Evolutionary conservation across 2,888 invertebrate species (phyloP).

Genomic region (Podotricha telesiphe): DNA sequence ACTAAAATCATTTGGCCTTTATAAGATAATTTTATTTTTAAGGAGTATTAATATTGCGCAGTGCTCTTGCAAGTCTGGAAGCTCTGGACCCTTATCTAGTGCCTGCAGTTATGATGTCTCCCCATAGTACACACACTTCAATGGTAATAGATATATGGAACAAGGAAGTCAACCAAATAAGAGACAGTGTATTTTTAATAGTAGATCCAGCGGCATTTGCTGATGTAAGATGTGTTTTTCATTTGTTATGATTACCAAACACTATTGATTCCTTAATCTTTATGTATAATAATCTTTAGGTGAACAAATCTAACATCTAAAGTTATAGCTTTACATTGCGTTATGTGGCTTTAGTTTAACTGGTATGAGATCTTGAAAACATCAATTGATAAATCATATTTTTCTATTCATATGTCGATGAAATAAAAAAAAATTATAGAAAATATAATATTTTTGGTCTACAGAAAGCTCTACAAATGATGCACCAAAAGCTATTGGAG

Average conservation of each 20-base stretch:
- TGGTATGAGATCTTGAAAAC: too few relatives aligned
- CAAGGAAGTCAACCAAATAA: constrained; percentile 82
- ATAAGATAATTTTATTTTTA: constrained; percentile 42
- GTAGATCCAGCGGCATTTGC: constrained; percentile 88
- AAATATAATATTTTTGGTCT: too few relatives aligned
- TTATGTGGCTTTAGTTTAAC: too few relatives aligned
- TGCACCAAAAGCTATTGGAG: constrained; percentile 64
- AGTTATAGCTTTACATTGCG: too few relatives aligned
- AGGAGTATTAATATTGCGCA: constrained; percentile 85
- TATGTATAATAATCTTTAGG: too few relatives aligned
- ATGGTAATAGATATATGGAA: constrained; percentile 84
- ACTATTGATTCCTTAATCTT: too few relatives aligned
- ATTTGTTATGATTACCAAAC: too few relatives aligned
- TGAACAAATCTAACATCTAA: too few relatives aligned
- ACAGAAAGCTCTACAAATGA: constrained; percentile 74
- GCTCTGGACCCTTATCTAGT: constrained; percentile 87
- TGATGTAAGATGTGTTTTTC: constrained; percentile 80
- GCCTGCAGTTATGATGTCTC: constrained; percentile 82
- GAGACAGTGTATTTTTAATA: constrained; percentile 84
- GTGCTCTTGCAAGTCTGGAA: constrained; percentile 87
- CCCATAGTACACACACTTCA: constrained; percentile 76
- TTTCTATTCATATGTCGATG: too few relatives aligned
- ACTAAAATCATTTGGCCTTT: neutral
- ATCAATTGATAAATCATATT: too few relatives aligned
- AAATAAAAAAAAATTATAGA: too few relatives aligned